A percentile compares a stretch with the other conserved stretches of the same genome.
Evolutionary conservation across 2,888 invertebrate species (phyloP).

Genomic region (Mimas tiliae): DNA sequence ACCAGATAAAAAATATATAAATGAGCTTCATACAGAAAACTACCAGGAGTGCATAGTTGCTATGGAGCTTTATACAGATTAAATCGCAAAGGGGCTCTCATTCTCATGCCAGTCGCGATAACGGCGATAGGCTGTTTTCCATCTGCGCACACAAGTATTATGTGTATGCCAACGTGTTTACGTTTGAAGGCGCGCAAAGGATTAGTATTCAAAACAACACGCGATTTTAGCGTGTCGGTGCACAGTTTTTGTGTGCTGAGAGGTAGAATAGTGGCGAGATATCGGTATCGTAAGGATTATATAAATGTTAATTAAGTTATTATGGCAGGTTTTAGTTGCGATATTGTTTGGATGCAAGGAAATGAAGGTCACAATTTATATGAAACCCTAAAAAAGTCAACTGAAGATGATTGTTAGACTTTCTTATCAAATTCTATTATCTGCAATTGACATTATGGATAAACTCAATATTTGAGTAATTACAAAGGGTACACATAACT

Average conservation of each 20-base stretch:
- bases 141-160: constrained; percentile 46
- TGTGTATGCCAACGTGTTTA: constrained; percentile 41
- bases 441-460: no score
- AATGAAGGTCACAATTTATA: not conserved
- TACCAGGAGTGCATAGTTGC: constrained; percentile 55
- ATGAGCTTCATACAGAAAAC: constrained; percentile 44
- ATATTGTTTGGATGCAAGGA: not conserved
- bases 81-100: constrained; percentile 65
- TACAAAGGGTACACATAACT: not conserved
- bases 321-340: constrained; percentile 6
- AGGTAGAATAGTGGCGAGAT: constrained; percentile 11
- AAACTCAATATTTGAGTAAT: no score
- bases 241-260: constrained; percentile 21
- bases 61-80: constrained; percentile 61
- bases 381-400: not conserved
- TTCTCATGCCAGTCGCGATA: constrained; percentile 61
- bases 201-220: constrained; percentile 24
- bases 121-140: constrained; percentile 54
- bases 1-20: constrained; percentile 10
- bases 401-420: not conserved
- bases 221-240: constrained; percentile 19
- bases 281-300: constrained; percentile 22
- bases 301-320: constrained; percentile 22
- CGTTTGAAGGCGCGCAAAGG: constrained; percentile 20
- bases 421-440: not conserved